A percentile compares a stretch with the other conserved stretches of the same genome.
These are phyloP conservation scores for Tupaia chinensis DNA, from an alignment of 2,113 vertebrate species.

Conservation along the genomic window DNA sequence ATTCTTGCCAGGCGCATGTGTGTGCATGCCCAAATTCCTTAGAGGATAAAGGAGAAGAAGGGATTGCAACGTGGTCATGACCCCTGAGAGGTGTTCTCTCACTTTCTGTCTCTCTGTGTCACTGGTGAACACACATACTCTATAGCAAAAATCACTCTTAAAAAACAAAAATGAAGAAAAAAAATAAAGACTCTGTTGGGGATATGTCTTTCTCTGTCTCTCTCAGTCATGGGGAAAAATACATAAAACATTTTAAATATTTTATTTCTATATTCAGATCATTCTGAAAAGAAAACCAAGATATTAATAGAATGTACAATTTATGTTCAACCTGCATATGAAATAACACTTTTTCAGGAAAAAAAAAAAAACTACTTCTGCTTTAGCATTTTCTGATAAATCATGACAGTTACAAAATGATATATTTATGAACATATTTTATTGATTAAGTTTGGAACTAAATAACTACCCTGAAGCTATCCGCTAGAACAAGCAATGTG, in stretches of 20 bases:
- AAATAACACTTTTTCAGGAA: background rate
- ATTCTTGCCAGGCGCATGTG: too few species aligned
- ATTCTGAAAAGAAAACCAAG: background rate
- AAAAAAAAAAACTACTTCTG: background rate
- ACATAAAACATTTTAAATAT: background rate
- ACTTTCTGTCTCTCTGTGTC: too few species aligned
- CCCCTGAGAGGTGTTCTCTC: too few species aligned
- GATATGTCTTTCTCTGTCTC: too few species aligned
- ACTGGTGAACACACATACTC: too few species aligned
- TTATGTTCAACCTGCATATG: background rate
- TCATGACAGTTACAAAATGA: slow-evolving; percentile 12
- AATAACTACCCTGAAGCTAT: background rate
- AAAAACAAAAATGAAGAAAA: too few species aligned
- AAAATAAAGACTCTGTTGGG: too few species aligned
- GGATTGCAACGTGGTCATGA: too few species aligned
- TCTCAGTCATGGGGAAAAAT: too few species aligned
- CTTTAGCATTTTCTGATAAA: background rate
- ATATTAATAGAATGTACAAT: background rate
- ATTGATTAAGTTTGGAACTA: background rate
- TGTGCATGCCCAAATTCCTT: too few species aligned
- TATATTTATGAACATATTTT: slow-evolving; percentile 54
- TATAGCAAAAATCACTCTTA: too few species aligned
- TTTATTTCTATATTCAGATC: background rate
- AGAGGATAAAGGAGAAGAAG: too few species aligned
- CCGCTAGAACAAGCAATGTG: background rate